Evolutionary conservation across 2,113 vertebrate species (phyloP), one percentile per base, ranked within the genome.

Genomic region (Cervus canadensis): DNA sequence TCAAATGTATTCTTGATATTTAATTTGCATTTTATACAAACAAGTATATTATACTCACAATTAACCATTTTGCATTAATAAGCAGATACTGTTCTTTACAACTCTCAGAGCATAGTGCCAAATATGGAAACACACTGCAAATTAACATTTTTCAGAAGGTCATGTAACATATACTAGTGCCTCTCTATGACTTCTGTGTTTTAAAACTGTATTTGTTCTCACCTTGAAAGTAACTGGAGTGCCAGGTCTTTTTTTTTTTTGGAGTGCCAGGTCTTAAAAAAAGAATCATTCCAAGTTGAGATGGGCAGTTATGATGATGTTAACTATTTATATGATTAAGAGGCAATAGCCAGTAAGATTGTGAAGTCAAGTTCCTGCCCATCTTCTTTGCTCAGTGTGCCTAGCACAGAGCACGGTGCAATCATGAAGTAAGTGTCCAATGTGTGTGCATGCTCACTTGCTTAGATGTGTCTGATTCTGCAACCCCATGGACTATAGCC

Each of bases 141-240:
- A 96, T 81, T 33, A 48, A 85, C 45, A 45, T 78, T 57, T 93
- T 89, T 95, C 57, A 81, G 64, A 89, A 67, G 48, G 87, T 84
- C 45, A n/a, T 48, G 33, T 78, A 76, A 17, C 43, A 28, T n/a
- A 54, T 4, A 67, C 15, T 50, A 74, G 78, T 19, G 21, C 14
- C 19, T 43, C 50, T 52, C 52, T 87, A 17, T 84, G 56, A 78
- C 57, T 88, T 84, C 50, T 54, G 1, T 14, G 45, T n/a, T 92
- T 94, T 78, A 84, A 89, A 87, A 96, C 56, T 56, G 12, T 67
- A 36, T 81, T 52, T 93, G 87, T 96, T 89, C 81, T 87, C 86
- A 87, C 52, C 19, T 43, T 92, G 84, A 82, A 95, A 90, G 33
- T 54, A 85, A 92, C 14, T 54, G 85, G 26, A 92, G 11, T 21